These are phyloP conservation scores for Sturmia bella DNA, from an alignment of 2,888 invertebrate species.

Conservation along the genomic window DNA sequence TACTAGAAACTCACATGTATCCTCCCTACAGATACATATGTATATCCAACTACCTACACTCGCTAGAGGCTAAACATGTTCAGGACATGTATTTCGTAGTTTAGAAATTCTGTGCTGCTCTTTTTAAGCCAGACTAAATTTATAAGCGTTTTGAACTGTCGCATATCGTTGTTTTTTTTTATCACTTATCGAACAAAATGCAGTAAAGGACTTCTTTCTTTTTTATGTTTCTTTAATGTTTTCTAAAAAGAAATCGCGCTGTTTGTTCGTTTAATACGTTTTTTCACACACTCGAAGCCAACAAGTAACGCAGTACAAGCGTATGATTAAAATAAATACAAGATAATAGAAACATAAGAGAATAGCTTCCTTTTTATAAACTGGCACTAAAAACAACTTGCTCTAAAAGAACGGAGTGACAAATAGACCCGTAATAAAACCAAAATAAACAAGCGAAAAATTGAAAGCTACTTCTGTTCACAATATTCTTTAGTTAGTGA, in stretches of 20 bases:
- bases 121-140: no score
- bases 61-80: no score
- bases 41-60: no score
- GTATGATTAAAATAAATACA: conserved; percentile 5
- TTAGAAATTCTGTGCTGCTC: no score
- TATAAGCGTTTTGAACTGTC: no score
- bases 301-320: neutral
- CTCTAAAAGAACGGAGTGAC: conserved; percentile 33
- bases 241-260: conserved; percentile 64
- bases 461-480: conserved; percentile 39
- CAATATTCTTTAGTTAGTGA: neutral
- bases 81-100: no score
- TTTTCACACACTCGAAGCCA: conserved; percentile 40
- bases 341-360: conserved; percentile 13
- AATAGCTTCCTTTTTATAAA: conserved; percentile 41
- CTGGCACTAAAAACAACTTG: conserved; percentile 61
- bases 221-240: conserved; percentile 8
- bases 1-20: no score
- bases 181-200: neutral
- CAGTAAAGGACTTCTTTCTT: conserved; percentile 56
- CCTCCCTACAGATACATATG: no score
- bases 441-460: conserved; percentile 21
- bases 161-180: neutral
- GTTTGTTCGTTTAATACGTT: conserved; percentile 70
- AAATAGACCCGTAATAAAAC: conserved; percentile 22